Base-by-base conservation (phyloP, 2,888 invertebrate species). In the Parnassius mnemosyne region DNA sequence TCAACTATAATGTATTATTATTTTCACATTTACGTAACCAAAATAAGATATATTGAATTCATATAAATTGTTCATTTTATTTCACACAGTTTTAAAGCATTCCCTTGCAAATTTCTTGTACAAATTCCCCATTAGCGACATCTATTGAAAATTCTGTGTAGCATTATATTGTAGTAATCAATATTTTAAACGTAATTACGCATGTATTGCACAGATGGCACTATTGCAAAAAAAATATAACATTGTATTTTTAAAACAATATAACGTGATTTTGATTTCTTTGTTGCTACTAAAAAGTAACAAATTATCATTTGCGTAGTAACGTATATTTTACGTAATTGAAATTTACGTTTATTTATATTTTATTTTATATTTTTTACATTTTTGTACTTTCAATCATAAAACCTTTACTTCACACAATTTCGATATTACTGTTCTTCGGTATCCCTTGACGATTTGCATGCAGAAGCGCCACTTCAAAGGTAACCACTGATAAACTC, bases 391-490 rank as follows among this genome's bases (percentile, higher is more conserved):
- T 52, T 68, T 68, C 68, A 70, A 70, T 71, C 65, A 51, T 67
- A 64, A 64, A 60, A 63, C 71, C 67, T 74, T 76, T 70, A 67
- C 73, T 66, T 65, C 65, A 65, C 69, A 83, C 84, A 85, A 85
- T 85, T 84, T 7, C 83, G 83, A 85, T 87, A 79, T 80, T 73
- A 71, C 69, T 67, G 70, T 74, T 46, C n/a, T 20, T 46, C 70
- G 70, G 71, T 69, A 73, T 72, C 71, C 73, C 76, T 74, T 71
- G 73, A 70, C 79, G 79, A 89, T 90, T 89, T 90, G 89, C 87
- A 90, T 90, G 91, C 91, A 89, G 91, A 90, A 90, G 91, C 88
- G 86, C 88, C 85, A 87, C 87, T 89, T 89, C 91, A 90, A 91
- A 91, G 88, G 85, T 81, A 85, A 83, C 84, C 76, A 81, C 83